Evolutionary conservation across 2,113 vertebrate species (phyloP).

Genomic region (Semicossyphus pulcher): DNA sequence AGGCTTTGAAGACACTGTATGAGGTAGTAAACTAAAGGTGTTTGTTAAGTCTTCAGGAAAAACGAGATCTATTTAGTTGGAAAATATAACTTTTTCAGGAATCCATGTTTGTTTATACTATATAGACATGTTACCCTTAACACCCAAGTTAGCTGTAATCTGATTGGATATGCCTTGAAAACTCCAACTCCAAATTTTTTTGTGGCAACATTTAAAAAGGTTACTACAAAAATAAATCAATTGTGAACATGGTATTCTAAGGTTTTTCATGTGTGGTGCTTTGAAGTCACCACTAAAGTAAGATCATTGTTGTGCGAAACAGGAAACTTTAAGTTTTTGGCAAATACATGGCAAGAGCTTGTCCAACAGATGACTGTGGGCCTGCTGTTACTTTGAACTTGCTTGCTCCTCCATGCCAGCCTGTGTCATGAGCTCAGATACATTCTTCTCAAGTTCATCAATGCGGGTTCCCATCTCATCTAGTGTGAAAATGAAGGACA

Average conservation of each 20-base stretch:
- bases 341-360: not conserved
- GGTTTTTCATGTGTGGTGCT: not conserved
- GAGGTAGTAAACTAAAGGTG: slow-evolving; percentile 14
- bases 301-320: not conserved
- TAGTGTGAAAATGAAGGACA: slow-evolving; percentile 81
- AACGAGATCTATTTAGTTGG: not conserved
- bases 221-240: too few relatives aligned
- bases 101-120: too few relatives aligned
- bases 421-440: slow-evolving; percentile 87
- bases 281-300: not conserved
- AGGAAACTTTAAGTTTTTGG: not conserved
- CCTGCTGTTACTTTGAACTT: slow-evolving; percentile 65
- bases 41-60: not conserved
- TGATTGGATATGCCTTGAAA: not conserved
- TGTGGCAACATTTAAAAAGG: too few relatives aligned
- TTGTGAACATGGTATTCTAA: too few relatives aligned
- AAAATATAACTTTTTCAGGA: too few relatives aligned
- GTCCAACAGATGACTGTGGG: not conserved
- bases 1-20: not conserved
- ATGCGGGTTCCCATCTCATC: slow-evolving; percentile 91
- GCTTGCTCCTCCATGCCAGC: slow-evolving; percentile 85
- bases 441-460: slow-evolving; percentile 84
- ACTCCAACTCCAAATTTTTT: too few relatives aligned
- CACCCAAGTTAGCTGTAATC: not conserved
- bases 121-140: not conserved